These are phyloP conservation scores for Melanocharis versteri DNA, from an alignment of 2,113 vertebrate species.

Conservation along the genomic window DNA sequence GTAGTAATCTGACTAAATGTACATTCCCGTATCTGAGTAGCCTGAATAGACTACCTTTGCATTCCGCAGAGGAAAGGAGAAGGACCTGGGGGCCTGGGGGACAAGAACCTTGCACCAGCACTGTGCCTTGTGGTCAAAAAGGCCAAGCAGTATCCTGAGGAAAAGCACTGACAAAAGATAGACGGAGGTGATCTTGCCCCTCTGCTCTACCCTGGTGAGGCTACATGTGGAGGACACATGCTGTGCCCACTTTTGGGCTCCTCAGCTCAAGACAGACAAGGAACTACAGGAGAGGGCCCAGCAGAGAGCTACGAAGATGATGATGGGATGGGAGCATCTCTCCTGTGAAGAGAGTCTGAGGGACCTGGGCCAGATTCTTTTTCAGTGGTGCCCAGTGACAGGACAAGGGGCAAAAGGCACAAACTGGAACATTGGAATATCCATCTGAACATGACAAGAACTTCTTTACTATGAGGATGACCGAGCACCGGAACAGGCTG, in stretches of 20 bases:
- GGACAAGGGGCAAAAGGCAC: background rate
- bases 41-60: background rate
- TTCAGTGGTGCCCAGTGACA: background rate
- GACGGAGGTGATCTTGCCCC: too few relatives aligned
- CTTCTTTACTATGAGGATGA: background rate
- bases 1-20: background rate
- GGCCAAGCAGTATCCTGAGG: background rate
- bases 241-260: background rate
- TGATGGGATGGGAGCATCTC: background rate
- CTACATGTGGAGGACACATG: background rate
- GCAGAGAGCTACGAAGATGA: background rate
- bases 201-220: background rate
- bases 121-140: background rate
- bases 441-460: accelerated
- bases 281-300: background rate
- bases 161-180: background rate
- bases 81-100: background rate
- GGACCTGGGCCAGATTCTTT: background rate
- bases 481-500: background rate
- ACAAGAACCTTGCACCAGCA: background rate
- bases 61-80: background rate
- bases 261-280: background rate
- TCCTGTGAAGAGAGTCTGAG: background rate
- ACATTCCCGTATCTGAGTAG: background rate
- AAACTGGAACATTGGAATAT: background rate